Evolutionary conservation across 1,140 invertebrate genomes (phyloP), one percentile per base, ranked within the genome.

Genomic region (Paralvinella palmiformis): DNA sequence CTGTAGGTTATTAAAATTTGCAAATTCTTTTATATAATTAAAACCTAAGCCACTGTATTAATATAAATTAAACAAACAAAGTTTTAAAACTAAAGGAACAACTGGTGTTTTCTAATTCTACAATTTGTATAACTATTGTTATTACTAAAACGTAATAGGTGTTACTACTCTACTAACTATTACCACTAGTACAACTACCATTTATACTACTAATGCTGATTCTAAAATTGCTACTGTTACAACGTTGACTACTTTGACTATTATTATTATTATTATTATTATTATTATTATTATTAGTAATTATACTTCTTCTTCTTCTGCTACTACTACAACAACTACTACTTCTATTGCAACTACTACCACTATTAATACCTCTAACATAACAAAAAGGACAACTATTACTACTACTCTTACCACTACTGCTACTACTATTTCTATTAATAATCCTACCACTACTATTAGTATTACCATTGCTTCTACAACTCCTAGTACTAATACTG

Each of bases 371-470:
- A 22, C 57, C 32, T 7, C 57, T 59, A 37, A 7, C 32, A 59
- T 27, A 37, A 27, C 57, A 37, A 37, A 7, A 37, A 48, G 7
- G 45, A 37, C 57, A 37, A 59, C 57, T 59, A 27, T 27, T 59
- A 59, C 57, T 59, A 37, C 57, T 59, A 59, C 57, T 59, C 7
- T 27, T 59, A 59, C 57, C 32, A 37, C 57, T 59, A 59, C 57
- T 59, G 24, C 57, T 59, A 59, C 57, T 59, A 59, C 57, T 59
- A 59, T 27, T 59, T 37, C 57, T 59, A 59, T 27, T 59, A 59
- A 7, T 59, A 59, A 7, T 59, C 45, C 57, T 59, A 59, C 57
- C 32, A 59, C 57, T 59, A 59, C 57, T 59, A 59, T 27, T 59
- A 59, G 7, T 59, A 59, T 27, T 59, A 59, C 57, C 32, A 59